These are phyloP conservation scores for Leguminivora glycinivorella DNA, from an alignment of 1,140 invertebrate genomes.

Conservation along the genomic window DNA sequence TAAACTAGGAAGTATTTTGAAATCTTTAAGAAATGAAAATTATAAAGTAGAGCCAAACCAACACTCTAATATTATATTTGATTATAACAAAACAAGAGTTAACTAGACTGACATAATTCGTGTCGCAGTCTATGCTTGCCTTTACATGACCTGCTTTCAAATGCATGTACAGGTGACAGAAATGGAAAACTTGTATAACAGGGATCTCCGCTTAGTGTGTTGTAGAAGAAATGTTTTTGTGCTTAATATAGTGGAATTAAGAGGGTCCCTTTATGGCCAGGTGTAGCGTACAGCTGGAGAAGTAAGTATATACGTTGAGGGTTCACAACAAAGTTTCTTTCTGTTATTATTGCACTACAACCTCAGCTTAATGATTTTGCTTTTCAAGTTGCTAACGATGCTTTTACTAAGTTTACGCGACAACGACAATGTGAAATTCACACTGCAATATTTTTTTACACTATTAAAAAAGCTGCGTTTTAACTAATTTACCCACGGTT, in stretches of 20 bases:
- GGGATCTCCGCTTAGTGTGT: constrained; percentile 56
- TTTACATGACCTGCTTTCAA: constrained; percentile 43
- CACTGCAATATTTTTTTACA: too few relatives aligned
- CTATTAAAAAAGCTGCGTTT: too few relatives aligned
- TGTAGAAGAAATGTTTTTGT: constrained; percentile 58
- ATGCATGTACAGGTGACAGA: constrained; percentile 70
- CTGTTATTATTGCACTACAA: constrained; percentile 22
- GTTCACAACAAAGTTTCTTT: constrained; percentile 49
- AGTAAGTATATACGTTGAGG: constrained; percentile 72
- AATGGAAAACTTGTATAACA: constrained; percentile 48
- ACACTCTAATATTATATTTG: not conserved
- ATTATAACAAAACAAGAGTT: not conserved
- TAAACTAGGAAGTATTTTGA: not conserved
- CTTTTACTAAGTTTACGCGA: too few relatives aligned
- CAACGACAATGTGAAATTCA: too few relatives aligned
- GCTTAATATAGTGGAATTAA: constrained; percentile 55
- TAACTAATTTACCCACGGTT: too few relatives aligned
- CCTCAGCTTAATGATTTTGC: constrained; percentile 24
- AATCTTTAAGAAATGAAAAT: not conserved
- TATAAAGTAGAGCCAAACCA: not conserved
- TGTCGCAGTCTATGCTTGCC: constrained; percentile 19
- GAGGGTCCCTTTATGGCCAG: constrained; percentile 50
- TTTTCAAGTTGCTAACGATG: not conserved
- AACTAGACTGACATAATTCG: not conserved
- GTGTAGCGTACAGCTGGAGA: constrained; percentile 34